phyloP scores from a whole-genome alignment of 2,888 invertebrate genomes.

The Lithophane semibrunnea region DNA sequence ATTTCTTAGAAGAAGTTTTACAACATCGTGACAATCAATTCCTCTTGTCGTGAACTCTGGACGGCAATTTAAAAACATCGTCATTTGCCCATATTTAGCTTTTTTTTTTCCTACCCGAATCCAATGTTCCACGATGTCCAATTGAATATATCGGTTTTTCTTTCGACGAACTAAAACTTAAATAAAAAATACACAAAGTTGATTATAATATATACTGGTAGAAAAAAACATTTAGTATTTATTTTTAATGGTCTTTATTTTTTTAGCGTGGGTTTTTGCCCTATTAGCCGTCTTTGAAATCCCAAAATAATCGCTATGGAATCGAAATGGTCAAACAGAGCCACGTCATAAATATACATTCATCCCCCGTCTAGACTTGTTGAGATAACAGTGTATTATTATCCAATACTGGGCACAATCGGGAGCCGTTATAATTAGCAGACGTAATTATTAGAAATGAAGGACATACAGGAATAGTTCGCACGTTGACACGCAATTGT shows the following conservation, averaged over 20 bases:
- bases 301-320: background rate
- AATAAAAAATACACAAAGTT: background rate
- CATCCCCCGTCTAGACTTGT: slow-evolving; percentile 52
- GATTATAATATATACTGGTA: background rate
- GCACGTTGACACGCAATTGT: slow-evolving; percentile 14
- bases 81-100: no score
- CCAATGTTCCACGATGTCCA: background rate
- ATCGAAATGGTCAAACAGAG: slow-evolving; percentile 26
- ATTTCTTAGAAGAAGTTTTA: background rate
- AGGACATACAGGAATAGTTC: slow-evolving; percentile 60
- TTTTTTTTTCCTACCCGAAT: background rate
- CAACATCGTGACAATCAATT: background rate
- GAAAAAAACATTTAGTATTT: background rate
- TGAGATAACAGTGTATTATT: slow-evolving; percentile 54
- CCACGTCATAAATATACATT: slow-evolving; percentile 25
- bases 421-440: slow-evolving; percentile 53
- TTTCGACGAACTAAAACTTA: background rate
- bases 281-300: slow-evolving; percentile 12
- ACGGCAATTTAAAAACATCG: background rate
- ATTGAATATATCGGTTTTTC: background rate
- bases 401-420: slow-evolving; percentile 47
- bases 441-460: slow-evolving; percentile 57
- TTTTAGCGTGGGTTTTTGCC: background rate
- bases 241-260: background rate
- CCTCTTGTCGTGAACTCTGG: background rate